A percentile compares a stretch with the other conserved stretches of the same genome.
Evolutionary conservation across 2,888 invertebrate genomes (phyloP).

Genomic region (Ischnus inquisitorius): DNA sequence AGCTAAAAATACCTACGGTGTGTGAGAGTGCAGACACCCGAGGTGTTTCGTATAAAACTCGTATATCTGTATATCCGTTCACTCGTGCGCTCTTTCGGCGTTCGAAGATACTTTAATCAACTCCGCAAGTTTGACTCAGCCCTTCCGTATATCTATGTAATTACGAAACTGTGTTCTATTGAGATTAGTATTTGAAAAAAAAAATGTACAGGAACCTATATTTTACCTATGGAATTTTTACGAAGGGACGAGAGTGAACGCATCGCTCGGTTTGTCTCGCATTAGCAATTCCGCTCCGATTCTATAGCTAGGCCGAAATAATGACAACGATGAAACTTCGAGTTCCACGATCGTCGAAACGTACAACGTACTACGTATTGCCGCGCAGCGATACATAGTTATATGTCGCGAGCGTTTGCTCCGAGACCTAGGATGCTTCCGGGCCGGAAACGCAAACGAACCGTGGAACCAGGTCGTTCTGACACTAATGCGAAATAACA

Average conservation of each 20-base stretch:
- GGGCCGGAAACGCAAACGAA: constrained; percentile 83
- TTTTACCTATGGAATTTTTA: not conserved
- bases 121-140: not conserved
- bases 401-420: constrained; percentile 48
- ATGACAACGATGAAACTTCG: constrained; percentile 61
- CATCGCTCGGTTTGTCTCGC: constrained; percentile 18
- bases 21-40: constrained; percentile 34
- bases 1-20: constrained; percentile 80
- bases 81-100: not conserved
- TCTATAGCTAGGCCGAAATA: constrained; percentile 59
- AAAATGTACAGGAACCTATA: not conserved
- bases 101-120: constrained; percentile 21
- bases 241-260: not conserved
- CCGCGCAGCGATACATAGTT: constrained; percentile 15
- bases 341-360: constrained; percentile 41
- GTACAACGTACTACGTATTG: constrained; percentile 43
- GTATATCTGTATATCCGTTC: constrained; percentile 9
- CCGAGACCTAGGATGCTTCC: constrained; percentile 76
- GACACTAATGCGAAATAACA: constrained; percentile 71
- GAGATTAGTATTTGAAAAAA: not conserved
- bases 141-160: not conserved
- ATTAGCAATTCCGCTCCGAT: constrained; percentile 30
- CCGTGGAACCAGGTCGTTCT: constrained; percentile 83
- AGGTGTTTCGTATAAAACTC: constrained; percentile 22
- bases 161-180: not conserved